These are phyloP conservation scores for Gymnoscelis rufifasciata DNA, from an alignment of 2,888 invertebrate species.

Conservation along the genomic window DNA sequence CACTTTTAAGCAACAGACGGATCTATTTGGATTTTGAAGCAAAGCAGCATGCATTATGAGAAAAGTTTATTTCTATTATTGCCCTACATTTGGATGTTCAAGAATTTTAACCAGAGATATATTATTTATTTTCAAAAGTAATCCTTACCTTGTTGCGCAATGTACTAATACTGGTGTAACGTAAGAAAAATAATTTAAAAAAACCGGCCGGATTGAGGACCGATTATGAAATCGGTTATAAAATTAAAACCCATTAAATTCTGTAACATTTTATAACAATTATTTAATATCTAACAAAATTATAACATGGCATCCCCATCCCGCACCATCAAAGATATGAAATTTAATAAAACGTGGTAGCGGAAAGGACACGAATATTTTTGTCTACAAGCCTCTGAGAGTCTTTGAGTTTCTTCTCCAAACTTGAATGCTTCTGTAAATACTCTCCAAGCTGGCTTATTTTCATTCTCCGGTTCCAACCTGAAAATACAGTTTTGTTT, in stretches of 20 bases:
- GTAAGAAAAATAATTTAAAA: too few relatives aligned
- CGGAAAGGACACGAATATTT: slow-evolving; percentile 52
- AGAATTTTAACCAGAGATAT: too few relatives aligned
- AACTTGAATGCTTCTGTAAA: slow-evolving; percentile 45
- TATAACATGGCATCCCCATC: not conserved
- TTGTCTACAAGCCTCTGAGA: slow-evolving; percentile 36
- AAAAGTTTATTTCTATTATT: too few relatives aligned
- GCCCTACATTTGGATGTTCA: too few relatives aligned
- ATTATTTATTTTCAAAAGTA: too few relatives aligned
- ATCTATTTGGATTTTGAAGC: too few relatives aligned
- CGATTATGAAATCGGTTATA: too few relatives aligned
- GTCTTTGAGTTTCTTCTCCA: slow-evolving; percentile 13
- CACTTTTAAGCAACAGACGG: too few relatives aligned
- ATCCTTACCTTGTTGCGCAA: too few relatives aligned
- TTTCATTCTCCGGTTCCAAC: slow-evolving; percentile 45
- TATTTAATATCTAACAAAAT: not conserved
- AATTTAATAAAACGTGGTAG: slow-evolving; percentile 40
- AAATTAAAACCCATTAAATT: not conserved
- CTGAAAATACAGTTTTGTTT: slow-evolving; percentile 36
- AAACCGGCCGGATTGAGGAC: too few relatives aligned
- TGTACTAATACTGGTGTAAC: too few relatives aligned
- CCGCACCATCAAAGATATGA: slow-evolving; percentile 30
- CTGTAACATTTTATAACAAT: not conserved
- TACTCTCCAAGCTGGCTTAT: slow-evolving; percentile 40
- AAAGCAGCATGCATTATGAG: too few relatives aligned